Conservation (phyloP, 2,113 vertebrate genomes). For the Antechinus flavipes region DNA sequence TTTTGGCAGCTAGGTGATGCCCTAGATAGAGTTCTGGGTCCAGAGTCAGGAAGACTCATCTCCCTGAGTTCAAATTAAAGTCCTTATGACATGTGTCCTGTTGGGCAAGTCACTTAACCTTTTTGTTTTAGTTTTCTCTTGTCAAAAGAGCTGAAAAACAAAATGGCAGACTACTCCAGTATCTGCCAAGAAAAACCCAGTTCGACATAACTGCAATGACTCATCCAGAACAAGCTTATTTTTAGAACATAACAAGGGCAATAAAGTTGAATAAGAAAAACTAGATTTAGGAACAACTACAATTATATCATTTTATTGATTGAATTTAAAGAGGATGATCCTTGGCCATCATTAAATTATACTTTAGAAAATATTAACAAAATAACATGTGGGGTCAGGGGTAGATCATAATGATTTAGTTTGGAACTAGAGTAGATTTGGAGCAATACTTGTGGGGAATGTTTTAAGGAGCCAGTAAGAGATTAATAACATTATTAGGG, state of each 20-base stretch:
- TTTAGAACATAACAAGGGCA: not conserved
- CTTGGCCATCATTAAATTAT: not conserved
- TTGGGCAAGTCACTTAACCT: not conserved
- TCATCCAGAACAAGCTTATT: not conserved
- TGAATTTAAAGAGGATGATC: not conserved
- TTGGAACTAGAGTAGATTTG: not conserved
- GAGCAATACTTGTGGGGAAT: not conserved
- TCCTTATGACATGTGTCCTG: not conserved
- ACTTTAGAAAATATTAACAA: not conserved
- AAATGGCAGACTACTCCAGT: not conserved
- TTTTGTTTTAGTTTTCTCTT: not conserved
- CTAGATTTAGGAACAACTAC: not conserved
- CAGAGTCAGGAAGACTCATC: not conserved
- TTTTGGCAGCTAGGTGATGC: no score
- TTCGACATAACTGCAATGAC: not conserved
- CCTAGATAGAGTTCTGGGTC: not conserved
- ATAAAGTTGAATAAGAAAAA: not conserved
- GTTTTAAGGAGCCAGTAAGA: not conserved
- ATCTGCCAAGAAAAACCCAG: not conserved
- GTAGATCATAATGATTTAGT: not conserved
- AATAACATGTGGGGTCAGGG: not conserved
- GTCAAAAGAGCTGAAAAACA: not conserved
- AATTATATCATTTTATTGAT: not conserved
- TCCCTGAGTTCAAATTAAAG: not conserved
- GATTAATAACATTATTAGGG: not conserved